phyloP scores from a whole-genome alignment of 2,113 vertebrate genomes.

The Cephalopterus ornatus region DNA sequence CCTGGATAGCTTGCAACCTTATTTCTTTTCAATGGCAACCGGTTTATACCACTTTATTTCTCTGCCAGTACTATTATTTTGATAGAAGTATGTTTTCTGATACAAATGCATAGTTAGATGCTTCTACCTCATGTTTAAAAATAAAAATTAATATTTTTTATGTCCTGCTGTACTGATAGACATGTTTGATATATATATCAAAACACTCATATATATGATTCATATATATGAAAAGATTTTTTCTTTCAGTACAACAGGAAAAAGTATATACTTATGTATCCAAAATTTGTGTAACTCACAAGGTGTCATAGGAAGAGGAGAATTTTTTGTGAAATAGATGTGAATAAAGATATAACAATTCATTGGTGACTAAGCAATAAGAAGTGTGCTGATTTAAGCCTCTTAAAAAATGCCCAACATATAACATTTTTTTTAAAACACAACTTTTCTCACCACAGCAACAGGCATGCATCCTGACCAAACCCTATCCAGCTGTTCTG shows the following conservation, averaged over 20 bases:
- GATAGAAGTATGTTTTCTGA: not conserved
- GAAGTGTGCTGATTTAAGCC: not conserved
- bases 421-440: not conserved
- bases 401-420: not conserved
- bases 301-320: not conserved
- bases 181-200: not conserved
- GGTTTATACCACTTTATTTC: not conserved
- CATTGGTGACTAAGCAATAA: not conserved
- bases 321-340: not conserved
- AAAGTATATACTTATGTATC: not conserved
- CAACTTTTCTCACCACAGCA: not conserved
- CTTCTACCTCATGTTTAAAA: not conserved
- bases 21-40: not conserved
- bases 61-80: not conserved
- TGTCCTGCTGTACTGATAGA: not conserved
- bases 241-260: not conserved
- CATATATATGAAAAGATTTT: not conserved
- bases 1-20: not conserved
- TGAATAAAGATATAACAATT: not conserved
- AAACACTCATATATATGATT: not conserved
- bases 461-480: not conserved
- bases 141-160: not conserved
- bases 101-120: not conserved
- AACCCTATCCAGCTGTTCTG: not conserved
- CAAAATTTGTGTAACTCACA: not conserved